Base-by-base conservation (phyloP, 2,888 invertebrate genomes). In the Pristionchus entomophagus region DNA sequence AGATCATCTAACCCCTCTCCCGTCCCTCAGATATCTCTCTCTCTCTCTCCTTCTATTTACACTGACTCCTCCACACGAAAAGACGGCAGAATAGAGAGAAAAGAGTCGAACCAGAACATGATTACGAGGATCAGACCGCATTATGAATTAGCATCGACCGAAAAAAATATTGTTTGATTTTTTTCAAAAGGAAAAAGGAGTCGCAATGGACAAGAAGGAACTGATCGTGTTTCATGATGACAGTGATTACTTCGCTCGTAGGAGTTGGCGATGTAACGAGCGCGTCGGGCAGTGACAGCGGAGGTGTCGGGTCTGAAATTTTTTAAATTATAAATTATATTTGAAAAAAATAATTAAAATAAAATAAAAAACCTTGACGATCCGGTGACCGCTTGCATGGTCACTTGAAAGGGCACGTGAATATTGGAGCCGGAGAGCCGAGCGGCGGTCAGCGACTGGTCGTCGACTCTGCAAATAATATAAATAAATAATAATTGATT, bases 341-440 rank as follows among this genome's bases (percentile, higher is more conserved):
- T 45, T 5, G 32, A 77, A n/a, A 45, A n/a, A 2, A 77, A 77
- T 38, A 41, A 45, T n/a, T 4, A 22, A n/a, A 77, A 45, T 45
- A 77, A 41, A 73, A 29, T 65, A 65, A 56, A n/a, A 59, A 45
- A 82, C 82, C 82, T 38, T 6, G 38, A 5, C 0, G 56, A 17
- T 35, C 82, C 78, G 19, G 19, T 35, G 59, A 82, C 59, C n/a
- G 38, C 82, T 41, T 82, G 56, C 14, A 38, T 59, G 19, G 82
- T 59, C 35, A 82, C 82, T 56, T 82, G 56, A 19, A 82, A 82
- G 38, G 82, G 82, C 35, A 82, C 59, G 59, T 82, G 82, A 19
- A 82, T 59, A 26, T 59, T 82, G 10, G 59, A 35, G 10, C 59
- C 56, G 26, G 82, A 82, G 26, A 82, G 82, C 22, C 82, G 59